A percentile compares a stretch with the other conserved stretches of the same genome.
phyloP scores from a whole-genome alignment of 2,113 vertebrate species.

The Rhinopomastus cyanomelas region DNA sequence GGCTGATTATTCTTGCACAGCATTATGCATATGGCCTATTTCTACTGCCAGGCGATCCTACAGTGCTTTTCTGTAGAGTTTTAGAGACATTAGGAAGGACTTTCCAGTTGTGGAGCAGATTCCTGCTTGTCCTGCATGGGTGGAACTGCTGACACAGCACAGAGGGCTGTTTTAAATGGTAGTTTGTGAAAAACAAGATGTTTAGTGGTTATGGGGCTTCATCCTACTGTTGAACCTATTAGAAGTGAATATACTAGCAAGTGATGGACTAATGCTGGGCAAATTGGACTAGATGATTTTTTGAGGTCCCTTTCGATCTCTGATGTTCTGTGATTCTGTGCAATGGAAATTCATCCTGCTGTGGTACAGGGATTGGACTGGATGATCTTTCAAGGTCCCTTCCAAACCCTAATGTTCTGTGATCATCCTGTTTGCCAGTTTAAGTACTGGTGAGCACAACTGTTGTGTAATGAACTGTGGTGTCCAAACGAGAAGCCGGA shows the following conservation, averaged over 20 bases:
- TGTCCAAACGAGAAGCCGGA: not conserved
- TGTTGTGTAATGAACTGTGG: not conserved
- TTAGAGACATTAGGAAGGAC: not conserved
- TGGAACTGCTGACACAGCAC: not conserved
- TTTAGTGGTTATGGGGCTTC: not conserved
- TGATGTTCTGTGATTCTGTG: too few relatives aligned
- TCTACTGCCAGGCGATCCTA: not conserved
- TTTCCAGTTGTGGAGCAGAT: not conserved
- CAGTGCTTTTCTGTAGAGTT: not conserved
- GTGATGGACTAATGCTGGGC: too few relatives aligned
- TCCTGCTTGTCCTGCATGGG: not conserved
- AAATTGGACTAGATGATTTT: too few relatives aligned
- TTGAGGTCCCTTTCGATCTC: too few relatives aligned
- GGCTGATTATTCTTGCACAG: not conserved
- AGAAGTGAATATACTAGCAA: not conserved
- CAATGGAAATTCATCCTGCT: too few relatives aligned
- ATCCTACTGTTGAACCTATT: rapidly evolving
- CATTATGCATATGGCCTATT: not conserved
- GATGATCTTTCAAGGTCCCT: too few relatives aligned
- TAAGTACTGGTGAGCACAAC: not conserved
- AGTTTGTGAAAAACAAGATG: not conserved
- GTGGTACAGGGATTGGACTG: too few relatives aligned
- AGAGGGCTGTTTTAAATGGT: not conserved
- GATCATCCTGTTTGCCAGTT: not conserved
- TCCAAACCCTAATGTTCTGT: too few relatives aligned